Evolutionary conservation across 2,797 vertebrate species (phyloP), one percentile per base, ranked within the genome.

Genomic region (Clarias fuscus): DNA sequence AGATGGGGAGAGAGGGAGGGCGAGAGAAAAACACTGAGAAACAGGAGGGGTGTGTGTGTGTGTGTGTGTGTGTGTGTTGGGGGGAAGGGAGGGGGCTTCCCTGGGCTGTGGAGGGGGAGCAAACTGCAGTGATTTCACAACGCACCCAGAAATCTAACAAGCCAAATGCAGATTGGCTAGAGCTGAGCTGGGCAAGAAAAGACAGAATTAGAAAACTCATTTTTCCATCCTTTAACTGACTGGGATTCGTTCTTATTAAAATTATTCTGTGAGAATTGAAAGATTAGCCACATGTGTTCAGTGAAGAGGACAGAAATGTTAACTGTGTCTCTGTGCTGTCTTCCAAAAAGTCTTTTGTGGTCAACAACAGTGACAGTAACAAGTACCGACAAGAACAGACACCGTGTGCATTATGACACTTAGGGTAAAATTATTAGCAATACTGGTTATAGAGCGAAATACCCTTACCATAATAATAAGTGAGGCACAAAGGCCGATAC

Each of bases 91-190:
- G 80, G 85, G 67, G 86, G 83, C 85, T 83, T 93, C 94, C 93
- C 91, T 92, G 90, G 91, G 93, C 92, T 93, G 90, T 89, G 92
- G 90, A 86, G 78, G 78, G 92, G 89, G 93, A 90, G 91, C 84
- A 86, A 90, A 89, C 92, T 93, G 92, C 94, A 92, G 91, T 93
- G 91, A 92, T 89, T 89, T 88, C 85, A 89, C 87, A 85, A 89
- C 27, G 59, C 53, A 53, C 37, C 82, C 83, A 78, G 86, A 89
- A 84, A 84, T 80, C 37, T 33, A 85, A 87, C 77, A 68, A 53
- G 84, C 78, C 77, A 30, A 84, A 86, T 71, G 87, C 71, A 68
- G 76, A 64, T 27, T 76, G 86, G 67, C 40, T 20, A 30, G 64
- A 78, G 53, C 68, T n/a, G 8, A 77, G 64, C 71, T 73, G 73